Conservation (phyloP, 2,797 vertebrate genomes). For the Heterohyrax brucei region DNA sequence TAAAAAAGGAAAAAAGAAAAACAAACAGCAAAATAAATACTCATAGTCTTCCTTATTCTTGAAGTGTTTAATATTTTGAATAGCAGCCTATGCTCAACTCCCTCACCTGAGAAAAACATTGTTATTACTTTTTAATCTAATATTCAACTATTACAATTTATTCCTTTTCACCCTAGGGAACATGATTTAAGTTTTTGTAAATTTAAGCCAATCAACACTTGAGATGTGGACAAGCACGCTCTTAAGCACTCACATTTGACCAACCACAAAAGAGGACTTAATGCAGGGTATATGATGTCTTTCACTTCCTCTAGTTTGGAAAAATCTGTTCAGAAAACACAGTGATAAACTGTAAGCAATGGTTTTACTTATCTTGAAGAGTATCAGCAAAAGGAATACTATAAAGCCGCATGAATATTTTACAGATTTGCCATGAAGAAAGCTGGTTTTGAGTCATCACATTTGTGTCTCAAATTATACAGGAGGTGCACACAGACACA, state of each 20-base stretch:
- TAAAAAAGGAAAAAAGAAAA: too few relatives aligned
- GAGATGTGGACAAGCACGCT: not conserved
- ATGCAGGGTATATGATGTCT: not conserved
- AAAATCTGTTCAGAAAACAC: not conserved
- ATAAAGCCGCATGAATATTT: not conserved
- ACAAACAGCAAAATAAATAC: too few relatives aligned
- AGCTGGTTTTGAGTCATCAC: not conserved
- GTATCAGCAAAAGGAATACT: not conserved
- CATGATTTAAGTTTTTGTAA: slow-evolving; percentile 42
- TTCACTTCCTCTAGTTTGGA: not conserved
- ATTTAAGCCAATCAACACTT: not conserved
- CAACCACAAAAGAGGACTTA: not conserved
- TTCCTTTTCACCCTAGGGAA: not conserved
- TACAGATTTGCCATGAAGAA: not conserved
- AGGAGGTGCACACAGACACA: not conserved
- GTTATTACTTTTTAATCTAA: slow-evolving; percentile 3
- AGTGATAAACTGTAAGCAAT: not conserved
- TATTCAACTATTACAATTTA: slow-evolving; percentile 19
- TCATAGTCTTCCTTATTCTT: not conserved
- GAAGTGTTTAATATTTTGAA: slow-evolving; percentile 58
- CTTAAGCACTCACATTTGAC: not conserved
- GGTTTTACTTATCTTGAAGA: slow-evolving; percentile 2
- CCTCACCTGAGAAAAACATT: slow-evolving; percentile 38
- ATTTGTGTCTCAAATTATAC: not conserved
- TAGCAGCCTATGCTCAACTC: slow-evolving; percentile 18